Conservation (phyloP, 2,888 invertebrate genomes). For the Philopedon plagiatum region DNA sequence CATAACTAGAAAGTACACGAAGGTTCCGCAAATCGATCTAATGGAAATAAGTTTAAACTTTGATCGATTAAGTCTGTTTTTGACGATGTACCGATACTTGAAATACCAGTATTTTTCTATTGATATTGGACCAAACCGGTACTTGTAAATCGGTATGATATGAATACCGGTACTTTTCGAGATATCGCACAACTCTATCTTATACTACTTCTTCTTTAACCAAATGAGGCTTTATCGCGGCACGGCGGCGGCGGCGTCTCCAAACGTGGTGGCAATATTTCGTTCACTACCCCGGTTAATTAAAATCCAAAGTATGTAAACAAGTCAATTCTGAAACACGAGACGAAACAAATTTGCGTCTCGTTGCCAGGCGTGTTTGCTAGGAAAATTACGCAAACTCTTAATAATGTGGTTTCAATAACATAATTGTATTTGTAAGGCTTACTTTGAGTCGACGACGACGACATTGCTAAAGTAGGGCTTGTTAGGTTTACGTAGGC, state of each 20-base stretch:
- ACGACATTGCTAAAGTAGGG: constrained; percentile 18
- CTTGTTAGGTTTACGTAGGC: constrained; percentile 12
- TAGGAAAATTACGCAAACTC: constrained; percentile 49
- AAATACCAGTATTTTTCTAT: too few species aligned
- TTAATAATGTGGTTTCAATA: constrained; percentile 50
- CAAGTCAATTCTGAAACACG: constrained; percentile 47
- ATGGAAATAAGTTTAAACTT: too few species aligned
- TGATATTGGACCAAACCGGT: too few species aligned
- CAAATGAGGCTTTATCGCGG: too few species aligned
- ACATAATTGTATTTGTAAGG: constrained; percentile 49
- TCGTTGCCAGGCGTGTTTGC: constrained; percentile 47
- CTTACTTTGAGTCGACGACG: constrained; percentile 28
- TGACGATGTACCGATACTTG: too few species aligned
- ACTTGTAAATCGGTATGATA: too few species aligned
- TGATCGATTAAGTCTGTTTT: too few species aligned
- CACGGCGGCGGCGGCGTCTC: background rate
- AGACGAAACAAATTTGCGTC: constrained; percentile 48
- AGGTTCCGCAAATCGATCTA: too few species aligned
- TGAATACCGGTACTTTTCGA: too few species aligned
- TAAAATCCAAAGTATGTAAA: constrained; percentile 48
- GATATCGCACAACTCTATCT: too few species aligned
- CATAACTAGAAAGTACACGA: too few species aligned
- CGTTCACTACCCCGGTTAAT: constrained; percentile 44
- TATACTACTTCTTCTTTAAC: too few species aligned
- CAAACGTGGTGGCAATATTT: constrained; percentile 29